Evolutionary conservation across 2,113 vertebrate species (phyloP).

Genomic region (Chauna torquata): DNA sequence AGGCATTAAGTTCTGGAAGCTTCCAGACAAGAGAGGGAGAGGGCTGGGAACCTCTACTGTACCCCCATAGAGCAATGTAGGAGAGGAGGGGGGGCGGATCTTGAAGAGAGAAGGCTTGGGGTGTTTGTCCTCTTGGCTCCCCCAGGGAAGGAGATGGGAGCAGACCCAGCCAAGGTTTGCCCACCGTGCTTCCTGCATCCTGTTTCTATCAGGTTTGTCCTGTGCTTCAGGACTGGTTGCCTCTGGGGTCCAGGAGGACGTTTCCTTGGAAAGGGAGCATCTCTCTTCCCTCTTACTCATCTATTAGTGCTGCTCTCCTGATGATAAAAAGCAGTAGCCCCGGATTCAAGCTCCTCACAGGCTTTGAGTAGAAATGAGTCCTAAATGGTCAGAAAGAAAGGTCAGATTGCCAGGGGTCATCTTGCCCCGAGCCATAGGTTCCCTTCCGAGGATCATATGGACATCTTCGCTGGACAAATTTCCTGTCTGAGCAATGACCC

Average conservation of each 20-base stretch:
- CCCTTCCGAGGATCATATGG: not conserved
- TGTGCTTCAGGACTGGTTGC: not conserved
- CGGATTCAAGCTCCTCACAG: accelerated
- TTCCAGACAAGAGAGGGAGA: not conserved
- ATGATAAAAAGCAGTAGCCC: not conserved
- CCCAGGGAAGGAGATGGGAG: not conserved
- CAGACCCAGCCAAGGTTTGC: not conserved
- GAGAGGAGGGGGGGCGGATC: not conserved
- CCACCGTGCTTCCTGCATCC: not conserved
- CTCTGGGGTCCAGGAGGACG: not conserved
- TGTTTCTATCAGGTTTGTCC: not conserved
- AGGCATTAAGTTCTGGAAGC: not conserved
- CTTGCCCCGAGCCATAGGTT: not conserved
- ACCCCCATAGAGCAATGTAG: accelerated
- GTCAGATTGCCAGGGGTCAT: not conserved
- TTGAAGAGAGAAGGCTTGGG: not conserved
- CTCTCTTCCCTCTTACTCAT: not conserved
- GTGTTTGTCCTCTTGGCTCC: not conserved
- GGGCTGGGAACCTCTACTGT: not conserved
- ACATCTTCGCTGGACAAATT: not conserved
- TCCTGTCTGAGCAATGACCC: not conserved
- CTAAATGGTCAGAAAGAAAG: not conserved
- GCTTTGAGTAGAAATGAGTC: not conserved
- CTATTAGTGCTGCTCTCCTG: not conserved
- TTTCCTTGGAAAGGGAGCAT: not conserved